Percentiles rank a stretch among this genome's conserved stretches.
Conservation (phyloP, 2,888 invertebrate species). For the Sarcophaga subvicina region DNA sequence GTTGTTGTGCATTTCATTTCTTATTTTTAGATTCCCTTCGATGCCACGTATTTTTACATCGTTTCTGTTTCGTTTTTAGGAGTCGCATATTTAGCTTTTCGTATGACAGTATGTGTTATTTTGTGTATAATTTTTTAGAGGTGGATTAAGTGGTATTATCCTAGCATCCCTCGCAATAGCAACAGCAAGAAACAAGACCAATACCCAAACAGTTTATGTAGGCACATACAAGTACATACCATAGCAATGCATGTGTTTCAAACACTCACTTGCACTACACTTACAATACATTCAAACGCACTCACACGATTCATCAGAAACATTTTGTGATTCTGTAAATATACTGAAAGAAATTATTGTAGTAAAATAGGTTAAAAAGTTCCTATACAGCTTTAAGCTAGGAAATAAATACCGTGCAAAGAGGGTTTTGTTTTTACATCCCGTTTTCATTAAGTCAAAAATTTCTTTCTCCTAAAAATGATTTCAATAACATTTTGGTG, state of each 20-base stretch:
- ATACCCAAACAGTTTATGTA: slow-evolving; percentile 3
- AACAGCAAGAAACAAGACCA: slow-evolving; percentile 40
- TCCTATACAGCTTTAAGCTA: too few relatives aligned
- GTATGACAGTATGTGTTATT: neutral
- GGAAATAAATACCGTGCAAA: too few relatives aligned
- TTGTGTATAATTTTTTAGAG: slow-evolving; percentile 57
- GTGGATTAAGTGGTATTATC: slow-evolving; percentile 71
- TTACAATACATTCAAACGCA: neutral
- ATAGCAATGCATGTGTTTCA: slow-evolving; percentile 4
- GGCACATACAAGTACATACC: too few relatives aligned
- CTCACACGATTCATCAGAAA: slow-evolving; percentile 16
- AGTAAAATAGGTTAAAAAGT: too few relatives aligned
- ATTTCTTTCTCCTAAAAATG: too few relatives aligned
- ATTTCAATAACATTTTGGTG: too few relatives aligned
- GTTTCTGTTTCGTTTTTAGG: slow-evolving; percentile 54
- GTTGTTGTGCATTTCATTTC: slow-evolving; percentile 39
- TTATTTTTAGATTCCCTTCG: slow-evolving; percentile 58
- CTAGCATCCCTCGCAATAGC: slow-evolving; percentile 58
- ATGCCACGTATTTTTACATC: slow-evolving; percentile 25
- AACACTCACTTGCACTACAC: slow-evolving; percentile 43
- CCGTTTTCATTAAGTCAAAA: too few relatives aligned
- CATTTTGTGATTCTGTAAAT: neutral
- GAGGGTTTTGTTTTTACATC: too few relatives aligned
- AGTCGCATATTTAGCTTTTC: slow-evolving; percentile 35
- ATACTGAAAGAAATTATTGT: slow-evolving; percentile 17